Evolutionary conservation across 2,113 vertebrate genomes (phyloP).

Genomic region (Echinops telfairi): DNA sequence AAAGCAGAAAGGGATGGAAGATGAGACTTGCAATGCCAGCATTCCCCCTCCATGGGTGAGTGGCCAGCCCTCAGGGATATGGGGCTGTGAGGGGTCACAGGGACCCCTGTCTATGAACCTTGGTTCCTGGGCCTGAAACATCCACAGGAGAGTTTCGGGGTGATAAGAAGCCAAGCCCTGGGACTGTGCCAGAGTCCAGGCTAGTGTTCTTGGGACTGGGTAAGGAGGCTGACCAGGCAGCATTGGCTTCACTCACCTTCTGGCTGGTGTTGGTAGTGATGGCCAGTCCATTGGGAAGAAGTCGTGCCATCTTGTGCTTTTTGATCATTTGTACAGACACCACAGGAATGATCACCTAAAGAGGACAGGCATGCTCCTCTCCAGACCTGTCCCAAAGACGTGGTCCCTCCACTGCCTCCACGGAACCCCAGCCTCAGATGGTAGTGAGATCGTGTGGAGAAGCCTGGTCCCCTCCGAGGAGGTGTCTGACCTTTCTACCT

Average conservation of each 20-base stretch:
- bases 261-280: slow-evolving; percentile 95
- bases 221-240: not conserved
- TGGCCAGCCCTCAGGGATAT: not conserved
- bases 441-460: not conserved
- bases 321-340: slow-evolving; percentile 95
- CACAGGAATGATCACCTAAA: slow-evolving; percentile 94
- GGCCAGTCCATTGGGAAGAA: slow-evolving; percentile 96
- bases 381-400: not conserved
- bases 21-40: not conserved
- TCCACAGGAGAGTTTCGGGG: not conserved
- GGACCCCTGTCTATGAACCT: not conserved
- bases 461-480: not conserved
- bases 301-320: slow-evolving; percentile 96
- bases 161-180: not conserved
- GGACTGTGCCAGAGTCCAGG: not conserved
- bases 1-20: not conserved
- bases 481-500: no score
- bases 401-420: not conserved
- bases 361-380: not conserved
- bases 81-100: not conserved
- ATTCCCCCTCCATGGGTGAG: not conserved
- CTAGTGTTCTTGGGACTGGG: not conserved
- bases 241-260: slow-evolving; percentile 88
- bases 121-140: not conserved
- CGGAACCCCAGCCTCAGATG: not conserved